phyloP scores from a whole-genome alignment of 1,140 invertebrate species.

The Venturia canescens region DNA sequence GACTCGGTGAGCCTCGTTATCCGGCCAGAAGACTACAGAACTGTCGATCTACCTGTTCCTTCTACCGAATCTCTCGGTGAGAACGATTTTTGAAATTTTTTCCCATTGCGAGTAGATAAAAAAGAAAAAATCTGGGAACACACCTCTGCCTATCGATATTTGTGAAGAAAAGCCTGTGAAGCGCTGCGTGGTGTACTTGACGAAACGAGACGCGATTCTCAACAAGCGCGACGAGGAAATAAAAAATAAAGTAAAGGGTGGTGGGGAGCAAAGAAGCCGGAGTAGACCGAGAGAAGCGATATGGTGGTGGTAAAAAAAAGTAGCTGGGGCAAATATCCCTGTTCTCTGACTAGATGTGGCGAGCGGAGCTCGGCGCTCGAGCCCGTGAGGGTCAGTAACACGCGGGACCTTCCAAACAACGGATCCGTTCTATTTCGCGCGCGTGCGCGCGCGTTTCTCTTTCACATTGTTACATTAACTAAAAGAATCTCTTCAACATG shows the following conservation, averaged over 20 bases:
- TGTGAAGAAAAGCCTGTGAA: too few species aligned
- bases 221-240: neutral
- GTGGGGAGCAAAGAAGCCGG: neutral
- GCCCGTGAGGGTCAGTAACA: conserved; percentile 35
- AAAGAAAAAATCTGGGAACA: too few species aligned
- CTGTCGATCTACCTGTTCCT: too few species aligned
- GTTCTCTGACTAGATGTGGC: neutral
- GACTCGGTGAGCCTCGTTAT: too few species aligned
- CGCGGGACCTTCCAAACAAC: conserved; percentile 16
- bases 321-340: neutral
- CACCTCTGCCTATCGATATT: too few species aligned
- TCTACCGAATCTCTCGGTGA: too few species aligned
- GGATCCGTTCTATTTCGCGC: neutral
- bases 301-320: conserved; percentile 7
- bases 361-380: conserved; percentile 2
- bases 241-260: neutral
- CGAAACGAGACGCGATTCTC: neutral
- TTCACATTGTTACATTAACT: neutral
- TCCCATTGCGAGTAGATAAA: too few species aligned
- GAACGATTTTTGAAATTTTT: too few species aligned
- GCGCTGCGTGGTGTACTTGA: neutral
- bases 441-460: neutral
- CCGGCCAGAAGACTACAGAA: too few species aligned
- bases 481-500: neutral
- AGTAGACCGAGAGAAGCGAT: neutral